Percentiles rank a stretch among this genome's conserved stretches.
phyloP scores from a whole-genome alignment of 2,888 invertebrate genomes.

The Emmelina monodactyla region DNA sequence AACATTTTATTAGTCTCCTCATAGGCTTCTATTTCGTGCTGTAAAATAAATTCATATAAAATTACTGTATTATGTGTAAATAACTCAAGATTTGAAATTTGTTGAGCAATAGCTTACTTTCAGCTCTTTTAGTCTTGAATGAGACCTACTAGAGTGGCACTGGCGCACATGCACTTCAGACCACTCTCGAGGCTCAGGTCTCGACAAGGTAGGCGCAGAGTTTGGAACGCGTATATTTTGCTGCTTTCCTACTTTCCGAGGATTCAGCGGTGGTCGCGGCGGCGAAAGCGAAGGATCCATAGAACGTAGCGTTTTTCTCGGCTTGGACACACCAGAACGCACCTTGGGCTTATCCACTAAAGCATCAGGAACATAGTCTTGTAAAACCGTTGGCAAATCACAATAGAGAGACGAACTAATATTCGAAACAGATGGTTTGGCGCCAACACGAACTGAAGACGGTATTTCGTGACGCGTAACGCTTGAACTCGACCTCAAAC shows the following conservation, averaged over 20 bases:
- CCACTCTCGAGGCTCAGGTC: slow-evolving; percentile 24
- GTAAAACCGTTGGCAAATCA: slow-evolving; percentile 44
- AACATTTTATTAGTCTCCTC: slow-evolving; percentile 34
- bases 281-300: slow-evolving; percentile 35
- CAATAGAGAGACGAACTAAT: slow-evolving; percentile 30
- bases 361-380: slow-evolving; percentile 33
- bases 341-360: slow-evolving; percentile 21
- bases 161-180: slow-evolving; percentile 29
- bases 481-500: slow-evolving; percentile 27
- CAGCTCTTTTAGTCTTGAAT: slow-evolving; percentile 37
- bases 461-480: slow-evolving; percentile 39
- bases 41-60: slow-evolving; percentile 15
- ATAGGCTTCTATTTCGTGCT: slow-evolving; percentile 53
- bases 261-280: slow-evolving; percentile 19
- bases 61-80: background rate
- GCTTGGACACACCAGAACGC: slow-evolving; percentile 34
- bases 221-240: slow-evolving; percentile 18
- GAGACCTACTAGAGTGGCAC: slow-evolving; percentile 39
- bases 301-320: slow-evolving; percentile 42
- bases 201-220: slow-evolving; percentile 32
- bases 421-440: slow-evolving; percentile 40
- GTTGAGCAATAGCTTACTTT: slow-evolving; percentile 26
- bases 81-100: background rate
- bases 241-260: background rate
- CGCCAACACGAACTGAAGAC: slow-evolving; percentile 35